Percentiles rank a stretch among this genome's conserved stretches.
phyloP scores from a whole-genome alignment of 1,140 invertebrate genomes.

The Radopholus similis region DNA sequence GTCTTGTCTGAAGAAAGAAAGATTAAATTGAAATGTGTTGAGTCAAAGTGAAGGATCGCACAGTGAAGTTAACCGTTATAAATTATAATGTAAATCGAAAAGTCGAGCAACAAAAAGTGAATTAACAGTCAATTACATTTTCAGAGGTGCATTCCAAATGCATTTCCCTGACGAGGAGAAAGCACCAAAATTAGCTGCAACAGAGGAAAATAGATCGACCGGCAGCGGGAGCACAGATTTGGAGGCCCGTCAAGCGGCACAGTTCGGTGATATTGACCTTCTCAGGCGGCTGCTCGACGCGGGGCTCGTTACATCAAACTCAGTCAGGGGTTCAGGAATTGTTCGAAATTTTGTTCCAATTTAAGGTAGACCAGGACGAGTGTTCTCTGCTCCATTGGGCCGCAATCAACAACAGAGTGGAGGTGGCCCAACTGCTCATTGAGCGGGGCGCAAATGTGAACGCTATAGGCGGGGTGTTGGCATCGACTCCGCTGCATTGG shows the following conservation, averaged over 20 bases:
- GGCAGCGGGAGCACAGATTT: no score
- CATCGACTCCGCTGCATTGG: slow-evolving; percentile 95
- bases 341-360: neutral
- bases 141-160: neutral
- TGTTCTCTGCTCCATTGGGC: slow-evolving; percentile 91
- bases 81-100: no score
- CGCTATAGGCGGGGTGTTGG: slow-evolving; percentile 86
- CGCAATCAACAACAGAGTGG: slow-evolving; percentile 82
- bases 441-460: slow-evolving; percentile 82
- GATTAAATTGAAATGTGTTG: no score
- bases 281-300: slow-evolving; percentile 32
- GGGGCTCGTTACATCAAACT: slow-evolving; percentile 6
- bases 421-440: slow-evolving; percentile 56
- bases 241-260: slow-evolving; percentile 60
- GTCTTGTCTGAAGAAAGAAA: no score
- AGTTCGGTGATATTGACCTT: slow-evolving; percentile 41
- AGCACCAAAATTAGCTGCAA: no score
- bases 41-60: no score
- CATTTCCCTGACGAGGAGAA: neutral
- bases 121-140: no score
- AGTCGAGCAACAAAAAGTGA: no score
- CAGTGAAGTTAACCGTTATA: no score
- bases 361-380: slow-evolving; percentile 62
- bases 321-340: slow-evolving; percentile 2
- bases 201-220: no score